Percentiles rank a stretch among this genome's conserved stretches.
These are phyloP conservation scores for Pediacus dermestoides DNA, from an alignment of 2,888 invertebrate genomes.

Conservation along the genomic window DNA sequence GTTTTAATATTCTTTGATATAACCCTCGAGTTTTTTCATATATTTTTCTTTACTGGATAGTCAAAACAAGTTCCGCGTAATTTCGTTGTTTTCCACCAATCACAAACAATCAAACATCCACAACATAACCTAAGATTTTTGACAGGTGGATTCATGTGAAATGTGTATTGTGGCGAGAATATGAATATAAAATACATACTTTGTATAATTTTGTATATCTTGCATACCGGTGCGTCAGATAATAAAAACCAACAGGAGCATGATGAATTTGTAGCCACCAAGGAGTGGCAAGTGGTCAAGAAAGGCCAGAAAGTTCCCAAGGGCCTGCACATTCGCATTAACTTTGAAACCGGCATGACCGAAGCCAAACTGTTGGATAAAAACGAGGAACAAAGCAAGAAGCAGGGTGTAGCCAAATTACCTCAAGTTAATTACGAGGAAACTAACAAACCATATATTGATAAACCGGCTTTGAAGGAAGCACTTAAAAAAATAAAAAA, in stretches of 20 bases:
- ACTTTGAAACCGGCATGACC: conserved; percentile 68
- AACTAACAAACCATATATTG: conserved; percentile 19
- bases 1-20: no score
- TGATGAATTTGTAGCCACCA: conserved; percentile 55
- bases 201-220: conserved; percentile 13
- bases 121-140: conserved; percentile 2
- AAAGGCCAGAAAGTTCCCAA: conserved; percentile 68
- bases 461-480: conserved; percentile 37
- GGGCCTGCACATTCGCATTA: conserved; percentile 71
- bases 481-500: conserved; percentile 43
- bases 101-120: background rate
- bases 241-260: conserved; percentile 33
- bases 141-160: no score
- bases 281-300: conserved; percentile 62
- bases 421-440: conserved; percentile 32
- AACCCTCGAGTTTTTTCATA: no score
- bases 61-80: conserved; percentile 1
- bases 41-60: no score
- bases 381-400: conserved; percentile 32
- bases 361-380: conserved; percentile 70
- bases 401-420: conserved; percentile 23
- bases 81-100: background rate
- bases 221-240: conserved; percentile 7
- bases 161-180: conserved; percentile 11
- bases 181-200: conserved; percentile 12